Evolutionary conservation across 2,888 invertebrate species (phyloP), one percentile per base, ranked within the genome.

Genomic region (Drosophila suboccidentalis): DNA sequence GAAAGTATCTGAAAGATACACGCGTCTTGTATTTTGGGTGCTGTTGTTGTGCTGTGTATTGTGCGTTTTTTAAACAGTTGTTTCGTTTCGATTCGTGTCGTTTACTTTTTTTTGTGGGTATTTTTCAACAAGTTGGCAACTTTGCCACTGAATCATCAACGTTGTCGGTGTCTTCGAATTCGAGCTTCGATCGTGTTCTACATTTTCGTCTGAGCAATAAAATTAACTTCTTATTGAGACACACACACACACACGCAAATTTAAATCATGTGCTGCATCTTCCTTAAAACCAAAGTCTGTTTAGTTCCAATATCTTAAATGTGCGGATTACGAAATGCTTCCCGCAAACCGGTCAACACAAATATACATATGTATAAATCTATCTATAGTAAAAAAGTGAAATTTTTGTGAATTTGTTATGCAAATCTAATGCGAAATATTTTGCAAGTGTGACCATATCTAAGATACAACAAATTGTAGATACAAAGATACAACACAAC

Each of bases 1-100:
- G 19, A 65, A 74, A 63, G 82, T 82, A 82, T 83, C 85, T 87
- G 54, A 54, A 49, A 77, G 82, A 87, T 85, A 87, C 71, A 64
- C 80, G 77, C 73, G 69, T 73, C 55, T 60, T 39, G 22, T 46
- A 17, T 49, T 61, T 50, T 62, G 49, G 47, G 60, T 64, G 57
- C 64, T 75, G 51, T 36, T 58, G 44, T 34, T 59, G 51, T 59
- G 51, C 50, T 34, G 50, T 62, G 49, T 71, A 43, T n/a, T 51
- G 74, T 70, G 73, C 71, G 66, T 29, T 29, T 49, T 53, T 71
- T 62, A 47, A 71, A 71, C 59, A 72, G 62, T 77, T 61, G 43
- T 46, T 46, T 26, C 22, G n/a, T 55, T 55, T 46, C 17, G 39
- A 34, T 29, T 66, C 53, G 41, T 39, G 36, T 65, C 46, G 43